Base-by-base conservation (phyloP, 2,797 vertebrate species). In the Miichthys miiuy region DNA sequence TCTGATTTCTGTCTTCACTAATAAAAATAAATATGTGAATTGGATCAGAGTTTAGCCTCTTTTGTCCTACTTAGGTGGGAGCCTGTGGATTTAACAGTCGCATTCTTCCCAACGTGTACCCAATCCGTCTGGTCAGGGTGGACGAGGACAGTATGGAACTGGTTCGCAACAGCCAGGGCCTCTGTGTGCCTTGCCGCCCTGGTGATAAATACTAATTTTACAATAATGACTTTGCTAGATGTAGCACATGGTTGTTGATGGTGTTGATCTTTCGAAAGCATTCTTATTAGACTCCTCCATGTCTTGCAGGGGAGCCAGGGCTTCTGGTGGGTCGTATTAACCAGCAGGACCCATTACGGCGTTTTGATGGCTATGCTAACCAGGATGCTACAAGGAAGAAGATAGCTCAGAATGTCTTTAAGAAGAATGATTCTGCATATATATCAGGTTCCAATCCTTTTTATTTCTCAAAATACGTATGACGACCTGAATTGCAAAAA, bases 1-100 rank as follows among this genome's bases (percentile, higher is more conserved):
- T 34, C 61, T 58, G 30, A 10, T 18, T 47, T 57, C 3, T 57
- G 20, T 54, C 8, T 27, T 56, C 11, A 20, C 21, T 25, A 16
- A 68, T 54, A n/a, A 50, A 60, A n/a, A n/a, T n/a, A n/a, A n/a
- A n/a, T n/a, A 79, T 68, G 5, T 72, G 8, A 75, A 56, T 51
- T 46, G 27, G 68, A 75, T 74, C 1, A n/a, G 9, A 73, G 16
- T 46, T 72, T 2, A 72, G 5, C 47, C n/a, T 3, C 51, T 46
- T 73, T 1, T 84, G 5, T 81, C 18, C 23, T 64, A 41, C 41
- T 38, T 74, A 98, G 97, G 96, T 98, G 1, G 97, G 97, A 4
- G 95, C 97, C 57, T 98, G 97, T 60, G 97, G 97, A 20, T 98
- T 98, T 87, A 98, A 97, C 94, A 98, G 97, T 62, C 96, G 96